phyloP scores from a whole-genome alignment of 2,888 invertebrate species.

The Melinaea marsaeus region DNA sequence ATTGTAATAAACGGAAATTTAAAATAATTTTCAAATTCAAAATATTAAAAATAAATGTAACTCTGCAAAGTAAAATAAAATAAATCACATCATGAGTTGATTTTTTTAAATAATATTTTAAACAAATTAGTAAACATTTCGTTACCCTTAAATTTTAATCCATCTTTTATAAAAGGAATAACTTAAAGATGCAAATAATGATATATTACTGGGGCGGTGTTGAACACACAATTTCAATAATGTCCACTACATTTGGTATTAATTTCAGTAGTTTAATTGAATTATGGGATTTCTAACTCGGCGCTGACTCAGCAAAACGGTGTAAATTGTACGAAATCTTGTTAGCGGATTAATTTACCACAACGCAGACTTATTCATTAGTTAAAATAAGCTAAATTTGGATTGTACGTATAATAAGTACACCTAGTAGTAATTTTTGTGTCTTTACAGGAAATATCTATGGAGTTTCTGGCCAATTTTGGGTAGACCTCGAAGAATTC shows the following conservation, averaged over 20 bases:
- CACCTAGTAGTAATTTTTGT: no score
- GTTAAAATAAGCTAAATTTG: not conserved
- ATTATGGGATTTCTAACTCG: slow-evolving; percentile 32
- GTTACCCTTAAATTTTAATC: no score
- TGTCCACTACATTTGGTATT: slow-evolving; percentile 23
- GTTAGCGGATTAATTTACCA: slow-evolving; percentile 12
- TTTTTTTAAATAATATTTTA: no score
- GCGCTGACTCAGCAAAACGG: slow-evolving; percentile 21
- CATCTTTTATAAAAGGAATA: not conserved
- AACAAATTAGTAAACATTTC: no score
- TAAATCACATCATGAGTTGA: no score
- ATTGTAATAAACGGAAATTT: no score
- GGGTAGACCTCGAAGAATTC: no score
- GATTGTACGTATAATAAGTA: not conserved
- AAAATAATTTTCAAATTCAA: no score
- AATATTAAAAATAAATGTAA: no score
- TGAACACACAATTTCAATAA: slow-evolving; percentile 20
- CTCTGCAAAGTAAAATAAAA: no score
- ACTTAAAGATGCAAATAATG: not conserved
- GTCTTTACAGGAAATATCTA: no score
- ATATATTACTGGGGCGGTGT: slow-evolving; percentile 1
- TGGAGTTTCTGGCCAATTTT: no score
- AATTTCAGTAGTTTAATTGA: slow-evolving; percentile 31
- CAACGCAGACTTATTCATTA: not conserved
- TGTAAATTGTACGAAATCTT: slow-evolving; percentile 29